These are phyloP conservation scores for Otocyon megalotis DNA, from an alignment of 2,113 vertebrate species.

Conservation along the genomic window DNA sequence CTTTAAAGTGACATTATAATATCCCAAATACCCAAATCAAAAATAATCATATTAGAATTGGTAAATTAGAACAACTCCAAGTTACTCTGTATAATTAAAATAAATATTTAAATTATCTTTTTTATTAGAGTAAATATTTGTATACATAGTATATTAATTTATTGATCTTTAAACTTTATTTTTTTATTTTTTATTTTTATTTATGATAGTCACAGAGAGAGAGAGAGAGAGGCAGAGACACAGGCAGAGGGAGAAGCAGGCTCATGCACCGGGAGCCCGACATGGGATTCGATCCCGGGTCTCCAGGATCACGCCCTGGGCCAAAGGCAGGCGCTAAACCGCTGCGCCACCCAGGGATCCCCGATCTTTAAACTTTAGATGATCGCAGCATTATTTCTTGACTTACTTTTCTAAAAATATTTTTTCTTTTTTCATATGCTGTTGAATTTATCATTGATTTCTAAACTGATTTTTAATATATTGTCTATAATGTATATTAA, in stretches of 20 bases:
- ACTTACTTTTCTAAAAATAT: constrained; percentile 1
- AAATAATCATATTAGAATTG: not conserved
- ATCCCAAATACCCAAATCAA: not conserved
- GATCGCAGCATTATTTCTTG: not conserved
- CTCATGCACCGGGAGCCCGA: too few species aligned
- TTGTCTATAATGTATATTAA: constrained; percentile 9
- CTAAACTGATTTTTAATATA: constrained; percentile 42
- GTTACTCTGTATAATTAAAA: not conserved
- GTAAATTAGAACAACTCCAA: not conserved
- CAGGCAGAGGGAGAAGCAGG: too few species aligned
- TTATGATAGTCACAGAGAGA: too few species aligned
- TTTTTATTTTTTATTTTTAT: too few species aligned
- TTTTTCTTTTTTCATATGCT: not conserved
- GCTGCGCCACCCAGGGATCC: too few species aligned
- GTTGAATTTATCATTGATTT: constrained; percentile 30
- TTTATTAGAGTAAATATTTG: constrained; percentile 25
- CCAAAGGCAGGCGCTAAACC: too few species aligned
- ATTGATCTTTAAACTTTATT: constrained; percentile 2
- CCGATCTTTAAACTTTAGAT: not conserved
- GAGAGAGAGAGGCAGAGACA: too few species aligned
- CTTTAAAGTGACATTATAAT: not conserved
- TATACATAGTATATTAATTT: not conserved
- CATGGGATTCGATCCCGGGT: too few species aligned
- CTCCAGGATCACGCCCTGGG: too few species aligned
- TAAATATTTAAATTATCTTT: constrained; percentile 49